phyloP scores from a whole-genome alignment of 2,888 invertebrate species.

The Alsophila aescularia region DNA sequence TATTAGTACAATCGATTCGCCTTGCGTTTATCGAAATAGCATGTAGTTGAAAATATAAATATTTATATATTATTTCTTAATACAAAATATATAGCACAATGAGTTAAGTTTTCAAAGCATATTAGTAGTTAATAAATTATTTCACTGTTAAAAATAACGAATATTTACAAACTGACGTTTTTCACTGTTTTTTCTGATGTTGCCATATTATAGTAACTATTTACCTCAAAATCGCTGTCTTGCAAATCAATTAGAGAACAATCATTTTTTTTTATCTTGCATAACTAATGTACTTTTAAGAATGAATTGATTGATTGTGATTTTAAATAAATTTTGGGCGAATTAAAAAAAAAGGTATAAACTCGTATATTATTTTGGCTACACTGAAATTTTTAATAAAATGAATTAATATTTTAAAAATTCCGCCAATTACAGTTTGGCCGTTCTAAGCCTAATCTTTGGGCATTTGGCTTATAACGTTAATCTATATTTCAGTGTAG shows the following conservation, averaged over 20 bases:
- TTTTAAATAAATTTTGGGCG: slow-evolving; percentile 28
- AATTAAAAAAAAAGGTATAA: neutral
- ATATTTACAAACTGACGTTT: slow-evolving; percentile 33
- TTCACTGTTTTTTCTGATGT: slow-evolving; percentile 61
- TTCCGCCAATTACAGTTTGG: neutral
- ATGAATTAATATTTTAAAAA: neutral
- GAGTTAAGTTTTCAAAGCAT: slow-evolving; percentile 63
- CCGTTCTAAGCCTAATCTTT: neutral
- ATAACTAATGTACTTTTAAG: slow-evolving; percentile 31
- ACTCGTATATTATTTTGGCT: slow-evolving; percentile 5
- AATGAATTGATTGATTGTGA: slow-evolving; percentile 25
- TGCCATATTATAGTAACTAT: slow-evolving; percentile 78
- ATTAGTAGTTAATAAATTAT: slow-evolving; percentile 62
- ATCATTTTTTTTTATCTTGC: slow-evolving; percentile 19
- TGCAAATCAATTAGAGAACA: slow-evolving; percentile 36
- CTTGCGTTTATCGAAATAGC: slow-evolving; percentile 48
- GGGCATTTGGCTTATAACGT: no score
- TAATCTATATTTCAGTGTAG: slow-evolving; percentile 43
- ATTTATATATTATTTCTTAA: slow-evolving; percentile 10
- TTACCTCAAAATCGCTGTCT: slow-evolving; percentile 71
- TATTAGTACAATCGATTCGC: slow-evolving; percentile 75
- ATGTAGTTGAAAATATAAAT: slow-evolving; percentile 49
- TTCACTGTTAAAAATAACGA: slow-evolving; percentile 37
- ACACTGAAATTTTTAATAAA: neutral
- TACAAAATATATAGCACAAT: slow-evolving; percentile 42